Evolutionary conservation across 2,113 vertebrate genomes (phyloP).

Genomic region (Varanus komodoensis): DNA sequence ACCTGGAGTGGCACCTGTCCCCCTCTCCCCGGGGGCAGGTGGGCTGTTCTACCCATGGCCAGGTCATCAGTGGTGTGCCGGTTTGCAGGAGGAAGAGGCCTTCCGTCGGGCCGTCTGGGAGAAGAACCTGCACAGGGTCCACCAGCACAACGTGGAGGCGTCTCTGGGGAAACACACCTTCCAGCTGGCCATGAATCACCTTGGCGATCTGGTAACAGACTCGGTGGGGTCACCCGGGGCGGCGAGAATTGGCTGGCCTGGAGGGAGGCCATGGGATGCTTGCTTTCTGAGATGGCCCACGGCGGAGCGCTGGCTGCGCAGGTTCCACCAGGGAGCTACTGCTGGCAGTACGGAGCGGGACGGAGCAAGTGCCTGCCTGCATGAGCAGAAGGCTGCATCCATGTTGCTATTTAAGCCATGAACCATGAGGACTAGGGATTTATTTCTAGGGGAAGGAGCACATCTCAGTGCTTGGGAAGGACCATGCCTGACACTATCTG

Average conservation of each 20-base stretch:
- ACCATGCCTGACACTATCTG: too few relatives aligned
- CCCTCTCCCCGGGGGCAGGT: too few relatives aligned
- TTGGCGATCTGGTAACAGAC: constrained; percentile 61
- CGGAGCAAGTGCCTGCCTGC: too few relatives aligned
- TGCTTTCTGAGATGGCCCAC: too few relatives aligned
- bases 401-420: too few relatives aligned
- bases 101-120: constrained; percentile 60
- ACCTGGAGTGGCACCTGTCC: not conserved
- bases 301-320: too few relatives aligned
- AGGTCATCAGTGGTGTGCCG: not conserved
- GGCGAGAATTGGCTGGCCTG: not conserved
- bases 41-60: fast-evolving
- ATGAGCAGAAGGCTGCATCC: too few relatives aligned
- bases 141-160: constrained; percentile 60
- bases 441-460: too few relatives aligned
- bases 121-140: constrained; percentile 61
- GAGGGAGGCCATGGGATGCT: not conserved
- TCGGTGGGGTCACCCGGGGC: fast-evolving
- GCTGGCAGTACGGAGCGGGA: too few relatives aligned
- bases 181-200: constrained; percentile 66
- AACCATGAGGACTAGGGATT: too few relatives aligned
- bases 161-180: constrained; percentile 43
- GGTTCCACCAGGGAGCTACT: too few relatives aligned
- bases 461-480: too few relatives aligned
- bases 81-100: constrained; percentile 41